Base-by-base conservation (phyloP, 2,113 vertebrate species). In the Oriolus oriolus region DNA sequence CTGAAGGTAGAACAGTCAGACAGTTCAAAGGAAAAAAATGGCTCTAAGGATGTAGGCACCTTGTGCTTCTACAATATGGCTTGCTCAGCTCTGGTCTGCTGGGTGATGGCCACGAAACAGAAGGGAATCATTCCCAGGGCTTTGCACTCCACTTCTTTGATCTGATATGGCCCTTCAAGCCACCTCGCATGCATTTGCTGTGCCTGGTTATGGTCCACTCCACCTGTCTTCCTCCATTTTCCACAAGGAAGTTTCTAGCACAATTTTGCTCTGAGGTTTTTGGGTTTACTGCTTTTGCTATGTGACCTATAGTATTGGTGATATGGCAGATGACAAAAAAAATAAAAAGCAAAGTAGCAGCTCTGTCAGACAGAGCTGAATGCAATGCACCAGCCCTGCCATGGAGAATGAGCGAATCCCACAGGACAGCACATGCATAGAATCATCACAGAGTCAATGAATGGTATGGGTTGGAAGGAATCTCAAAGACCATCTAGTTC, bases 271-370 rank as follows among this genome's bases (percentile, higher is more conserved):
- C 42, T 22, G 21, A 65, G 61, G 18, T 18, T 75, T 76, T 68
- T 26, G 49, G 13, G 4, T 87, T 82, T 81, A 52, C 23, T 92
- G 33, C 24, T 87, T 65, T 63, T 79, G 22, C 47, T 71, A 9
- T 1, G 0, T 15, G 33, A 57, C 28, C 9, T 33, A n/a, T 41
- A 68, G 87, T 53, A 47, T 7, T 54, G 42, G 44, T 0, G 1
- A 41, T 23, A 37, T 2, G 16, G 50, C 49, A 57, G 50, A 50
- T 53, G 45, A 84, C 11, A 27, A 50, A 47, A 75, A 52, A 66
- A 90, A 53, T 33, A 15, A 35, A 81, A 84, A 44, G 26, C 1
- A 22, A 70, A 87, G 50, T 5, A 30, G 31, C 49, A 84, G n/a
- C 56, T 64, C 16, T 26, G 30, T 33, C 35, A 60, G 81, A 45